Base-by-base conservation (phyloP, 2,113 vertebrate genomes). In the Engraulis encrasicolus region DNA sequence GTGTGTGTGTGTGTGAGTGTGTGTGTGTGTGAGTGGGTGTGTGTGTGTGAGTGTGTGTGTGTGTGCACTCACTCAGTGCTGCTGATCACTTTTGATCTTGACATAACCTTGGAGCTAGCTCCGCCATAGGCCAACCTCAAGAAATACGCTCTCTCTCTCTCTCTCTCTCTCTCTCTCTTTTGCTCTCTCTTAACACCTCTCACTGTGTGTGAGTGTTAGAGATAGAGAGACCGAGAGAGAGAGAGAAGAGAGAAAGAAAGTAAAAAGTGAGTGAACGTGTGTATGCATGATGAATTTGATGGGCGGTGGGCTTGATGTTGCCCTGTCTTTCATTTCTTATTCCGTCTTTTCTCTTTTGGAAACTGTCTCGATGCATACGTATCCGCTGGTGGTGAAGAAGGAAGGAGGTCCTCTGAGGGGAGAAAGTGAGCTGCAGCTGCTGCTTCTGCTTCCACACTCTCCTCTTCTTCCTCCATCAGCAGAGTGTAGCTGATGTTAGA, bases 61-160 rank as follows among this genome's bases (percentile, higher is more conserved):
- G n/a, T n/a, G n/a, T n/a, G n/a, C n/a, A n/a, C n/a, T n/a, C n/a
- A n/a, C n/a, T n/a, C n/a, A n/a, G n/a, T n/a, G n/a, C n/a, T n/a
- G 40, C 49, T 81, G 83, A 80, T 80, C 48, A 19, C 48, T 81
- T 61, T 40, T 85, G 83, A 81, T 78, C 81, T 82, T 20, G 31
- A 66, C 11, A 61, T 77, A 79, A 81, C 83, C 79, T 80, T 84
- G 58, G 61, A 71, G 61, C 61, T 27, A 23, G 27, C 61, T 71
- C 61, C 17, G 31, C 61, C 23, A 2, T 11, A 12, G 61, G 61
- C 61, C 61, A 71, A 34, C 61, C 3, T 15, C 40, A 1, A 71
- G 61, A 0, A 12, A 71, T 23, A n/a, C 27, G 61, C 27, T 71
- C 61, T 66, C 58, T 23, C 27, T 71, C 61, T 31, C 27, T 34